Evolutionary conservation across 2,888 invertebrate species (phyloP), one percentile per base, ranked within the genome.

Genomic region (Hemithea aestivaria): DNA sequence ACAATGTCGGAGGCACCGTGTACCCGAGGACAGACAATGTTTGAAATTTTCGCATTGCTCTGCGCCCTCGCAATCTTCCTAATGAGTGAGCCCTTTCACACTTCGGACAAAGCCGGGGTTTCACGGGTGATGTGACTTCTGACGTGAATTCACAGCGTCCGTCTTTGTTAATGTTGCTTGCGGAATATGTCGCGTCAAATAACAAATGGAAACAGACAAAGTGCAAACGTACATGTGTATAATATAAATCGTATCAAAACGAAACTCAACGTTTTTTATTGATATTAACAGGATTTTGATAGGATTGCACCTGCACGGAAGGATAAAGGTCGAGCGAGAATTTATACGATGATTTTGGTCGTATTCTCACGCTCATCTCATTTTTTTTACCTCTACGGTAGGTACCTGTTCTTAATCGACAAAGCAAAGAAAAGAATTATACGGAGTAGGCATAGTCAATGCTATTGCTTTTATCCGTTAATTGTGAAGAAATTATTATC

Each of bases 1-100:
- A 83, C 78, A 83, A 82, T 80, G 64, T 69, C 60, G 53, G 62
- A 64, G 62, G 56, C 53, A 60, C 69, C 65, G 61, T 62, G 33
- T 25, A 32, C 29, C 58, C 54, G 53, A 40, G 49, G 58, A 61
- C 56, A 77, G 67, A 81, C 79, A 80, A 66, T 81, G 80, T 79
- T n/a, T n/a, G n/a, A n/a, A n/a, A n/a, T n/a, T 75, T 53, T 68
- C 54, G 63, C 64, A 59, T 62, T 59, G 58, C 66, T 58, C 62
- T 60, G 66, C 76, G 74, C 84, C 82, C 83, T 78, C 73, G 85
- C 87, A 87, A 85, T 87, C 85, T 85, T 83, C 84, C 84, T 87
- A 87, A 87, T 85, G 87, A 87, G 82, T 81, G 81, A 77, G 71
- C 82, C 82, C 83, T 84, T 85, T 84, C 82, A 83, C 84, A 83